Percentiles rank a stretch among this genome's conserved stretches.
phyloP scores from a whole-genome alignment of 2,888 invertebrate species.

The Muscina levida region DNA sequence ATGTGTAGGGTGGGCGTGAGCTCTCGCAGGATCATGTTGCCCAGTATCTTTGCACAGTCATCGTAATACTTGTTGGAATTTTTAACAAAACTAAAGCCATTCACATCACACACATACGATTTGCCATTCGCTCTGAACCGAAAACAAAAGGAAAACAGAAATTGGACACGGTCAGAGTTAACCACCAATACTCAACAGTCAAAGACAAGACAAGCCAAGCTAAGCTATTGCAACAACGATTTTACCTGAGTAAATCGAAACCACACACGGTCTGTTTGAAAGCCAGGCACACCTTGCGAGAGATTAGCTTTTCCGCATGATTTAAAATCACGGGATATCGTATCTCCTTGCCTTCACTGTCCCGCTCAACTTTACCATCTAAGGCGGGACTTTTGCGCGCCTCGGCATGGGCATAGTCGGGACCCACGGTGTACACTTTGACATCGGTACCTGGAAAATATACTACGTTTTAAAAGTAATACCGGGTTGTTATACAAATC shows the following conservation, averaged over 20 bases:
- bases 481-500: conserved; percentile 76
- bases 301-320: conserved; percentile 98
- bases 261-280: conserved; percentile 99
- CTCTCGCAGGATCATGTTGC: conserved; percentile 97
- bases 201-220: no score
- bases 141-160: neutral
- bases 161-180: no score
- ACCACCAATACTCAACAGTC: neutral
- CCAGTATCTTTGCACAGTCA: conserved; percentile 98
- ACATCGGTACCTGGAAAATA: conserved; percentile 84
- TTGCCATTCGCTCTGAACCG: conserved; percentile 96
- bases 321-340: conserved; percentile 98
- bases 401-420: conserved; percentile 99
- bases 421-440: conserved; percentile 98
- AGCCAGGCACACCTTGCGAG: conserved; percentile 96
- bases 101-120: conserved; percentile 99
- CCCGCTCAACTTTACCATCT: conserved; percentile 98
- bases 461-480: conserved; percentile 80
- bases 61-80: conserved; percentile 99
- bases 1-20: conserved; percentile 97
- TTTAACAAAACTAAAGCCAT: conserved; percentile 99
- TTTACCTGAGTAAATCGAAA: conserved; percentile 94
- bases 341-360: conserved; percentile 98
- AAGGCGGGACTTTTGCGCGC: conserved; percentile 98
- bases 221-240: neutral